These are phyloP conservation scores for Globodera ellingtonae DNA, from an alignment of 1,140 invertebrate genomes.

Conservation along the genomic window DNA sequence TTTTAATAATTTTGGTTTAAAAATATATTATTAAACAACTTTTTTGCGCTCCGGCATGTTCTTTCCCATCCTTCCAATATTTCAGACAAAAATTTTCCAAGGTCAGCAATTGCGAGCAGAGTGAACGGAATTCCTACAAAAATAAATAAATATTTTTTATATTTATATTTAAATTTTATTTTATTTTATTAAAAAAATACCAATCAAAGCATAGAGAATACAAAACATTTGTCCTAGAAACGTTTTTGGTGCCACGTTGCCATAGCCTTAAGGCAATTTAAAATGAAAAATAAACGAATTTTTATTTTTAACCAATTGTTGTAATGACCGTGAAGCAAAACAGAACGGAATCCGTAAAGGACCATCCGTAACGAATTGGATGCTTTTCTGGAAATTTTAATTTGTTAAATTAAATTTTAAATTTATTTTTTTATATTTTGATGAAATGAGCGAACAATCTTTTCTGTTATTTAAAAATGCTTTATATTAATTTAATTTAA, in stretches of 20 bases:
- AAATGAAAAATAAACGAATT: not conserved
- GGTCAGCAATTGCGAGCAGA: slow-evolving; percentile 51
- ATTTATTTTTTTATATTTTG: too few relatives aligned
- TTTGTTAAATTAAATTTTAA: not conserved
- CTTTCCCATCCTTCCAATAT: slow-evolving; percentile 46
- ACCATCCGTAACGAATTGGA: slow-evolving; percentile 41
- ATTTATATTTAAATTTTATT: too few relatives aligned
- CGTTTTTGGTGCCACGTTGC: slow-evolving; percentile 51
- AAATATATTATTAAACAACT: not conserved
- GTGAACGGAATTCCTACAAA: slow-evolving; percentile 47
- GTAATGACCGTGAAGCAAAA: slow-evolving; percentile 54
- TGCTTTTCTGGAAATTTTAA: not conserved
- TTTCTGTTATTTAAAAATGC: not conserved
- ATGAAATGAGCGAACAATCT: not conserved
- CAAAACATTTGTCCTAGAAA: slow-evolving; percentile 52
- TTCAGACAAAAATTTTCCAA: slow-evolving; percentile 55
- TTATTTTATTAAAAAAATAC: not conserved
- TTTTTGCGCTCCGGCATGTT: slow-evolving; percentile 17
- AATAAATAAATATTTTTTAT: not conserved
- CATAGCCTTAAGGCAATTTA: slow-evolving; percentile 40
- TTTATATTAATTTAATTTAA: slow-evolving; percentile 5
- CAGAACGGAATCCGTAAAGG: slow-evolving; percentile 49
- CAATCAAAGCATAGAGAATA: slow-evolving; percentile 51
- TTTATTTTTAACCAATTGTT: slow-evolving; percentile 41
- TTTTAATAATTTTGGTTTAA: not conserved